Conservation (phyloP, 2,113 vertebrate species). For the Excalfactoria chinensis region DNA sequence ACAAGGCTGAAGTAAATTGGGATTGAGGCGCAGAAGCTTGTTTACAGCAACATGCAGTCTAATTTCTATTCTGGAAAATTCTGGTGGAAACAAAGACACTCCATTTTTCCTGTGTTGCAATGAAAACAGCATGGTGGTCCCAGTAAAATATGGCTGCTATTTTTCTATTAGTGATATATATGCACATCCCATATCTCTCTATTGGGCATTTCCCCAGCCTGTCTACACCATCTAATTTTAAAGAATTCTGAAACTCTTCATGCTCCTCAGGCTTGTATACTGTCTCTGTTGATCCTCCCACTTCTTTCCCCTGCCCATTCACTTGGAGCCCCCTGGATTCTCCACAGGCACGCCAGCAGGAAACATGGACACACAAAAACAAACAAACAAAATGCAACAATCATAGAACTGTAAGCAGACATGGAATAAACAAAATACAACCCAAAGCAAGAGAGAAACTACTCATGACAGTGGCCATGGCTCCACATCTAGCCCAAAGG, state of each 20-base stretch:
- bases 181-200: background rate
- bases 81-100: background rate
- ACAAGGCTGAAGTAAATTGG: slow-evolving; percentile 27
- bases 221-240: background rate
- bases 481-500: background rate
- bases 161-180: background rate
- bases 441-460: background rate
- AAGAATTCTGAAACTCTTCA: background rate
- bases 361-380: background rate
- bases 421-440: background rate
- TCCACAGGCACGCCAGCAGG: background rate
- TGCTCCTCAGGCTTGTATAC: background rate
- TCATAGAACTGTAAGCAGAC: background rate
- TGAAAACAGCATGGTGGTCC: background rate
- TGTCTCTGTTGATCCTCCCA: background rate
- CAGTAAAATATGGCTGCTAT: background rate
- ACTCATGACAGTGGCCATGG: background rate
- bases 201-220: background rate
- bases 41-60: slow-evolving; percentile 13
- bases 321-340: background rate
- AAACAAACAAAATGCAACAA: rapidly evolving
- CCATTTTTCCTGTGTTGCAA: background rate
- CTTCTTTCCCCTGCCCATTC: rapidly evolving
- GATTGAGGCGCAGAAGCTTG: background rate
- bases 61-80: background rate